Base-by-base conservation (phyloP, 1,140 invertebrate species). In the Drosophila punjabiensis region DNA sequence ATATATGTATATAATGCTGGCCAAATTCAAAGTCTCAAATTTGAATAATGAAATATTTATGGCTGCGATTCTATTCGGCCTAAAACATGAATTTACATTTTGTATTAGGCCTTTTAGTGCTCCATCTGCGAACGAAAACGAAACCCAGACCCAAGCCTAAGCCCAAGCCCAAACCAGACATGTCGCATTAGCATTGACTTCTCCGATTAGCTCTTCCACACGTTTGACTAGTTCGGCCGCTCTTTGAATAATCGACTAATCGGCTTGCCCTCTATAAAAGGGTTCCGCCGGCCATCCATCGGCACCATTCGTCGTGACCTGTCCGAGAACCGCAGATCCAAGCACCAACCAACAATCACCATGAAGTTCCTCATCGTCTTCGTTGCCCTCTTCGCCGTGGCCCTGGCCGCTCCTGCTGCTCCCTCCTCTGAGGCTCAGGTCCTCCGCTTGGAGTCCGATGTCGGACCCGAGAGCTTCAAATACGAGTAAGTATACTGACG, bases 301-400 rank as follows among this genome's bases (percentile, higher is more conserved):
- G 47, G 32, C 71, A 75, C 71, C 71, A 75, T 62, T 75, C 71
- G 56, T 74, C 71, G 32, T 28, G 32, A 75, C 43, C 71, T 74
- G 47, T 75, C 41, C 71, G 69, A 62, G 56, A 75, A 52, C 67
- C 71, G 69, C 71, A 75, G 71, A 75, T 74, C 71, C 32, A 32
- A 74, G 32, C 47, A 74, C 35, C 37, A 74, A 74, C 37, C 45
- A 50, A 55, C 30, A 60, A 79, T 59, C 70, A 79, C 50, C 65
- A 90, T 90, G 87, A 90, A 90, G 71, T 90, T 90, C 82, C 76
- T 73, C 53, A 83, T 90, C 56, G 87, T 90, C 43, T 82, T 90
- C 58, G 71, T 82, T 14, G 87, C 88, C 61, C 83, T 93, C 67
- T 84, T 92, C 78, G 89, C 91, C 61, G 7, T 83, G 70, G 81